Base-by-base conservation (phyloP, 2,888 invertebrate genomes). In the Epinotia brunnichana region DNA sequence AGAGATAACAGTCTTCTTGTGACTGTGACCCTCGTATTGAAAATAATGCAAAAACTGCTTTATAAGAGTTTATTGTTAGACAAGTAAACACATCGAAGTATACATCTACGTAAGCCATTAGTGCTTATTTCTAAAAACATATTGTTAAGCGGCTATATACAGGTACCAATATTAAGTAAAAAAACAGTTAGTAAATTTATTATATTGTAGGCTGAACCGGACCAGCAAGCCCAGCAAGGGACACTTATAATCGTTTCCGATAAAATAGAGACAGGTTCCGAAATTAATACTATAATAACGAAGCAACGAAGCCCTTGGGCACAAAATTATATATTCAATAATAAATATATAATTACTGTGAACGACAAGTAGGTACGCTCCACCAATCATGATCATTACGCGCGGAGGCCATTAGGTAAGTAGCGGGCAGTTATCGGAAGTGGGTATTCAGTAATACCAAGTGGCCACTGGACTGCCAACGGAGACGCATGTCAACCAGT, bases 331-430 rank as follows among this genome's bases (percentile, higher is more conserved):
- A 56, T 54, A 57, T 69, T 73, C 57, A 69, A 73, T 71, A 67
- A 71, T 73, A 73, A 73, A 73, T 69, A 69, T 69, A 73, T 73
- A 73, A 73, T 73, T 73, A 69, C 35, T n/a, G 15, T 19, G 44
- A 15, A 57, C 35, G 70, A 59, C 44, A 41, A 60, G 63, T 59
- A 62, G 61, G 69, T 59, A 62, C 63, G 69, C 41, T 77, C 74
- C 75, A 76, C 84, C 86, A 87, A 86, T 87, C 84, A 87, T 87
- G 81, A 83, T 85, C 81, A 87, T 88, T 85, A 87, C 79, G 80
- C 79, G 83, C 80, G 79, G 82, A 80, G 74, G 85, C 86, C 86
- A 87, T 88, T 86, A 87, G 80, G 87, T 87, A 88, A 87, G 86
- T 86, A 87, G 81, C 81, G 81, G 83, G 82, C 83, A 85, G 80